Conservation (phyloP, 1,140 invertebrate genomes). For the Cyclina sinensis region DNA sequence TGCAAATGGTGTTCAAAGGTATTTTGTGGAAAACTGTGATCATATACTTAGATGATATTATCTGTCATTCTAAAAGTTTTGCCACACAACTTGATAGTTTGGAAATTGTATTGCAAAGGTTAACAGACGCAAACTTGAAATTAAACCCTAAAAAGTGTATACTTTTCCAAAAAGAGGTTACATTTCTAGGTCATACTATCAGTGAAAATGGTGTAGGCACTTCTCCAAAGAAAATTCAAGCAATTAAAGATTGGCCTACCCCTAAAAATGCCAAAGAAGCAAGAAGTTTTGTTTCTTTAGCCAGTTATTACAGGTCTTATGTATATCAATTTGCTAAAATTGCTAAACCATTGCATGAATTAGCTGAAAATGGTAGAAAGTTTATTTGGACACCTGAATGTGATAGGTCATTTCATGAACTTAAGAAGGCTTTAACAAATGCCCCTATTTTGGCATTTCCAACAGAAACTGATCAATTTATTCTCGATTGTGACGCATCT, state of each 20-base stretch:
- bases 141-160: slow-evolving; percentile 16
- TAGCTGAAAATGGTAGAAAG: background rate
- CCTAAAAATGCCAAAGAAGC: slow-evolving; percentile 84
- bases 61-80: background rate
- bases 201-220: slow-evolving; percentile 25
- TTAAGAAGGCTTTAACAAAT: background rate
- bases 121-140: background rate
- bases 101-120: background rate
- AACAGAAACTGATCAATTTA: background rate
- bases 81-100: background rate
- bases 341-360: slow-evolving; percentile 75
- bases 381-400: background rate
- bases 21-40: background rate
- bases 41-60: slow-evolving; percentile 22
- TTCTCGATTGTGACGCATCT: background rate
- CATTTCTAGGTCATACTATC: slow-evolving; percentile 33
- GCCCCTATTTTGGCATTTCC: background rate
- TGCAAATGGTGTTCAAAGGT: slow-evolving; percentile 2
- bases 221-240: slow-evolving; percentile 56
- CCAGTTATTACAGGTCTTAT: slow-evolving; percentile 86
- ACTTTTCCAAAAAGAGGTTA: slow-evolving; percentile 26
- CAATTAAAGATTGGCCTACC: slow-evolving; percentile 79
- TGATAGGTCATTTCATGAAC: background rate
- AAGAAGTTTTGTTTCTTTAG: slow-evolving; percentile 86
- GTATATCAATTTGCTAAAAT: slow-evolving; percentile 79